Evolutionary conservation across 2,113 vertebrate species (phyloP), one percentile per base, ranked within the genome.

Genomic region (Antechinus flavipes): DNA sequence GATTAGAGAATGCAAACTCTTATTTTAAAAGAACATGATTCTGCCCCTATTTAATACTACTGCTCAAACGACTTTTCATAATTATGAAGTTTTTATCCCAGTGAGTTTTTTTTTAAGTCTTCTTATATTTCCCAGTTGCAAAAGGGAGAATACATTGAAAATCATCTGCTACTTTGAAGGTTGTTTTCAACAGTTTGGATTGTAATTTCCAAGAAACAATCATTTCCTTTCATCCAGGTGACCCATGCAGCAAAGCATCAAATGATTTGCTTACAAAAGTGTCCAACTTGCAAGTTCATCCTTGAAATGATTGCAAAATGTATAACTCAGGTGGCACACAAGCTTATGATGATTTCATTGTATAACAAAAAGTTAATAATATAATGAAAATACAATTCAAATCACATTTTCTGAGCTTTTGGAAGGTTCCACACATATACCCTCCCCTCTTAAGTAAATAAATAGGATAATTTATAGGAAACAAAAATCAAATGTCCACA

Each of bases 381-480:
- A 2, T 94, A 93, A 97, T 96, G 98, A 95, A 96, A 96, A 96
- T 94, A 94, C 94, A 91, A 97, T 97, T 98, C 97, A 95, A 98
- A 97, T 95, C 95, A 97, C 2, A 1, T 97, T 98, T 98, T 96
- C 97, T 98, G 90, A 95, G 97, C 96, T 98, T 95, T 97, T 98
- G 97, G 98, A 97, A 91, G 12, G 58, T 95, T 94, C 49, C 50
- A 52, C 8, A 52, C 50, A 52, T 9, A 52, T 11, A 52, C 50
- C 9, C 50, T 52, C 9, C 50, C 50, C 50, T 6, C 9, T 52
- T 52, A 46, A 54, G 56, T 58, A 97, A 96, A 92, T 98, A 95
- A 97, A 98, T 96, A 97, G 95, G 90, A 95, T 94, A 98, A 98
- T 92, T 95, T 52, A 54, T 49, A 96, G 2, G 93, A 91, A 76